These are phyloP conservation scores for Nymphalis urticae DNA, from an alignment of 2,888 invertebrate species.

Conservation along the genomic window DNA sequence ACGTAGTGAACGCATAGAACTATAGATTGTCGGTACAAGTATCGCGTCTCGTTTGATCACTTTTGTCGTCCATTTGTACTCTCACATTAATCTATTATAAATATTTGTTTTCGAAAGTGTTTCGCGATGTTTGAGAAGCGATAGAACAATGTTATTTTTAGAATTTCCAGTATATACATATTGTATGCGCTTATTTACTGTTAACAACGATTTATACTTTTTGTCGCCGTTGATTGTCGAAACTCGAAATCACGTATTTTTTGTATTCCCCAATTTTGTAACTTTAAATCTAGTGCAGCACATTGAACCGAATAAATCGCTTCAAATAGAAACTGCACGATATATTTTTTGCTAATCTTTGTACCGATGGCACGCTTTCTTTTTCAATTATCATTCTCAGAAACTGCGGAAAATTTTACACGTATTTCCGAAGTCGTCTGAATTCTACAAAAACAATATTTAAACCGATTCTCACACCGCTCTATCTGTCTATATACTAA, in stretches of 20 bases:
- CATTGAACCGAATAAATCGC: neutral
- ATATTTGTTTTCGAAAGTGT: conserved; percentile 22
- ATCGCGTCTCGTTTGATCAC: conserved; percentile 21
- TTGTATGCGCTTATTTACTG: neutral
- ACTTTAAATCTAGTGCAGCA: conserved; percentile 3
- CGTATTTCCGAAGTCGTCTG: neutral
- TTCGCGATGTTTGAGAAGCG: conserved; percentile 12
- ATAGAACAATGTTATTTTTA: conserved; percentile 12
- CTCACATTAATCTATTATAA: neutral
- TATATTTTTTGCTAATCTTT: conserved; percentile 13
- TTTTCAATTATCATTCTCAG: conserved; percentile 11
- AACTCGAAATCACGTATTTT: neutral
- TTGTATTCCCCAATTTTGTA: neutral
- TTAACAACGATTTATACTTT: neutral
- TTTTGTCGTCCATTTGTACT: conserved; percentile 16
- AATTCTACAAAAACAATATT: too few species aligned
- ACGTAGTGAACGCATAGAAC: conserved; percentile 31
- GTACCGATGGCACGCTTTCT: conserved; percentile 21
- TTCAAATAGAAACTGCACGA: conserved; percentile 3
- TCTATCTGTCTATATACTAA: too few species aligned
- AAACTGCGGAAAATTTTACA: neutral
- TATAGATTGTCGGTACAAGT: conserved; percentile 21
- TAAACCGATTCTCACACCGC: too few species aligned
- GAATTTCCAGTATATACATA: neutral
- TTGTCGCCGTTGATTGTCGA: neutral